phyloP scores from a whole-genome alignment of 2,113 vertebrate genomes.

The Cyprichromis sp. region DNA sequence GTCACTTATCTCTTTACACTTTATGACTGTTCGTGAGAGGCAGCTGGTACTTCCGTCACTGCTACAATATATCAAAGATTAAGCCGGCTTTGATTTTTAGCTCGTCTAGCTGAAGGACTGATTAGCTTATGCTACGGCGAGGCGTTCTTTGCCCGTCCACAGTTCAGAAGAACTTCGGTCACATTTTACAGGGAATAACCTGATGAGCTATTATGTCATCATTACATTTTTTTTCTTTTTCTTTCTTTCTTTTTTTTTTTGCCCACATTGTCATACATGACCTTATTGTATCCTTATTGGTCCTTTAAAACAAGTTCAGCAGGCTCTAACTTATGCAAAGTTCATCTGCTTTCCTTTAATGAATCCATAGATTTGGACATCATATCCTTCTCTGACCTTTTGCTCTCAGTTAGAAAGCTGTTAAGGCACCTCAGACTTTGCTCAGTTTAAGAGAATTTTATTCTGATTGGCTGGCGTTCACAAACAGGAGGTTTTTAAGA shows the following conservation, averaged over 20 bases:
- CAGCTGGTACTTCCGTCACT: not conserved
- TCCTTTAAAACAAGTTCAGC: not conserved
- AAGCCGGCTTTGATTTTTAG: not conserved
- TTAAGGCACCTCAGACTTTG: not conserved
- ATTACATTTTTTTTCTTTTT: not conserved
- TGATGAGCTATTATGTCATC: not conserved
- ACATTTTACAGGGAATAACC: not conserved
- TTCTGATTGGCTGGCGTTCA: not conserved
- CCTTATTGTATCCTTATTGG: not conserved
- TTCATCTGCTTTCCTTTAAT: not conserved
- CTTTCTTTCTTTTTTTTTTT: not conserved
- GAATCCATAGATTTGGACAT: not conserved
- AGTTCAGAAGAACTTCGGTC: not conserved
- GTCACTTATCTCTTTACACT: not conserved
- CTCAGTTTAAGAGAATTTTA: not conserved
- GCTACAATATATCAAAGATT: not conserved
- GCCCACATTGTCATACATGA: not conserved
- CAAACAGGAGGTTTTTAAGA: not conserved
- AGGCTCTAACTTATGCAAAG: not conserved
- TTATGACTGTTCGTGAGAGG: not conserved
- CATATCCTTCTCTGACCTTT: not conserved
- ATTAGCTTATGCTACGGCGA: not conserved
- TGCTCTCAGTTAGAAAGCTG: not conserved
- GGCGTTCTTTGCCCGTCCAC: not conserved
- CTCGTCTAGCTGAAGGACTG: not conserved